These are phyloP conservation scores for Peromyscus nudipes DNA, from an alignment of 2,797 vertebrate species.

Conservation along the genomic window DNA sequence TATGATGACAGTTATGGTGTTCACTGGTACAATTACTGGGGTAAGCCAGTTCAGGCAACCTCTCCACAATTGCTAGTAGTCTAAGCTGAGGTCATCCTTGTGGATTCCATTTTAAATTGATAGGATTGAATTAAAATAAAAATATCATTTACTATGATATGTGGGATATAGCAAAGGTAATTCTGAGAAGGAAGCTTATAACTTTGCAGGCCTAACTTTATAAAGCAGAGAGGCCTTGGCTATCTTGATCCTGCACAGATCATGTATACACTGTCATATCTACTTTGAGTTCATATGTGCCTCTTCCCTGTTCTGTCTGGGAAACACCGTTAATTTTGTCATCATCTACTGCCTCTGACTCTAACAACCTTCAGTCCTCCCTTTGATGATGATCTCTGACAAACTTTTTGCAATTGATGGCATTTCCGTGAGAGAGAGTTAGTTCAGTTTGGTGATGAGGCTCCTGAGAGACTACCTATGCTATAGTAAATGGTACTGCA, in stretches of 20 bases:
- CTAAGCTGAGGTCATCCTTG: too few species aligned
- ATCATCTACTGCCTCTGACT: neutral
- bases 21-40: too few species aligned
- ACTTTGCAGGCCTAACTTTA: neutral
- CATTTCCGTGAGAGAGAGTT: too few species aligned
- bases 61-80: too few species aligned
- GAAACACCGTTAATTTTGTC: neutral
- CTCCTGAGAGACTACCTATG: neutral
- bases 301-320: neutral
- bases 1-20: too few species aligned
- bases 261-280: neutral
- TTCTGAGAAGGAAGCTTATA: neutral
- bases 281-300: too few species aligned
- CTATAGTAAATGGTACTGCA: too few species aligned
- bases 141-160: neutral
- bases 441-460: neutral
- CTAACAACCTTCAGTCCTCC: neutral
- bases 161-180: neutral
- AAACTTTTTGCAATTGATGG: neutral
- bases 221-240: neutral
- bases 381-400: neutral
- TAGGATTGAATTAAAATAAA: neutral
- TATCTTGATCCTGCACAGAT: neutral
- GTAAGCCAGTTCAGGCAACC: too few species aligned
- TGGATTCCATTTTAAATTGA: neutral